These are phyloP conservation scores for Zophobas morio DNA, from an alignment of 1,140 invertebrate species.

Conservation along the genomic window DNA sequence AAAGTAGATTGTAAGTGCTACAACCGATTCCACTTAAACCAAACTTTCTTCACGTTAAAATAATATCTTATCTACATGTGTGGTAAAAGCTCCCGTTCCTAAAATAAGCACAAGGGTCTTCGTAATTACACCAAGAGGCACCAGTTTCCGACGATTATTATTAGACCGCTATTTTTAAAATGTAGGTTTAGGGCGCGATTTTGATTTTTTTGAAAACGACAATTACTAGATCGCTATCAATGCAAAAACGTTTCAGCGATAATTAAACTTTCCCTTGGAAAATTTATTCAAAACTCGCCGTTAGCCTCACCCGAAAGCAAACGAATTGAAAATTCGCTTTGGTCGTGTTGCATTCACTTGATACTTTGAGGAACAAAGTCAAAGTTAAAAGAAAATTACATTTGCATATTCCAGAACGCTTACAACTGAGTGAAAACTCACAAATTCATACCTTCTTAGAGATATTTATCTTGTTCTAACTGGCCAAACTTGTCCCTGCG, in stretches of 20 bases:
- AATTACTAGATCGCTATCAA: too few species aligned
- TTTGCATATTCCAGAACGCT: too few species aligned
- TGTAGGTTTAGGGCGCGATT: background rate
- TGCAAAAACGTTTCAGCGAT: too few species aligned
- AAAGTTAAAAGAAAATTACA: too few species aligned
- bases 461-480: background rate
- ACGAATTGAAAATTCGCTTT: too few species aligned
- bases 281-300: too few species aligned
- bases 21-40: background rate
- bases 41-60: constrained; percentile 3
- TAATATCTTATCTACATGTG: constrained; percentile 18
- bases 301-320: too few species aligned
- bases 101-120: background rate
- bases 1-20: background rate
- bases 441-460: background rate
- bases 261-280: too few species aligned
- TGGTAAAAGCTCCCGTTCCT: background rate
- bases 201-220: background rate
- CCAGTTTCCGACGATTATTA: background rate
- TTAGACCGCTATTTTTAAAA: background rate
- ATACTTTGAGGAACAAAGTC: too few species aligned
- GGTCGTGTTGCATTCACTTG: too few species aligned
- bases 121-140: background rate
- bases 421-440: background rate
- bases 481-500: background rate